Evolutionary conservation across 2,797 vertebrate species (phyloP).

Genomic region (Paguma larvata): DNA sequence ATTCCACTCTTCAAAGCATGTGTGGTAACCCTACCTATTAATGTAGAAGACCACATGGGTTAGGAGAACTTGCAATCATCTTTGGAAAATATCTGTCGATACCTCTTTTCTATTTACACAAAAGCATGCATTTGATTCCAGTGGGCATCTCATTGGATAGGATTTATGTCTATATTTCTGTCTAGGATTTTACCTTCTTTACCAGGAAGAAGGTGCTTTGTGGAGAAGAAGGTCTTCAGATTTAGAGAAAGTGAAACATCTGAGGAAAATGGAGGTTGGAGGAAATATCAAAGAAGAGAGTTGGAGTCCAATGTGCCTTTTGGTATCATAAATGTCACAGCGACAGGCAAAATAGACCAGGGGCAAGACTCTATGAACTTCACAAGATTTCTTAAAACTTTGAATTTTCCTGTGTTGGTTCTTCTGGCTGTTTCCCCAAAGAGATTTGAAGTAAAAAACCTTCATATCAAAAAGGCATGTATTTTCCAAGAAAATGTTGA

Average conservation of each 20-base stretch:
- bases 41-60: neutral
- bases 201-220: neutral
- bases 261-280: neutral
- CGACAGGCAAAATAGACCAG: neutral
- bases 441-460: constrained; percentile 1
- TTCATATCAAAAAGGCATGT: constrained; percentile 27
- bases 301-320: neutral
- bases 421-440: neutral
- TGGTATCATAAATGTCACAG: neutral
- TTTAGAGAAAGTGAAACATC: neutral
- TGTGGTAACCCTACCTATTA: neutral
- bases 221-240: neutral
- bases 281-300: neutral
- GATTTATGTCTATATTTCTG: neutral
- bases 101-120: neutral
- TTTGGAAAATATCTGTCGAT: neutral
- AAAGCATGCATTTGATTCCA: neutral
- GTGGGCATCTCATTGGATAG: neutral
- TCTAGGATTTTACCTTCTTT: neutral
- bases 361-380: neutral
- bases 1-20: neutral
- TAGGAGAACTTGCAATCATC: no score
- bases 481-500: neutral
- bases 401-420: neutral
- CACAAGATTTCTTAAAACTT: neutral